Conservation (phyloP, 2,888 invertebrate species). For the Pandemis corylana region DNA sequence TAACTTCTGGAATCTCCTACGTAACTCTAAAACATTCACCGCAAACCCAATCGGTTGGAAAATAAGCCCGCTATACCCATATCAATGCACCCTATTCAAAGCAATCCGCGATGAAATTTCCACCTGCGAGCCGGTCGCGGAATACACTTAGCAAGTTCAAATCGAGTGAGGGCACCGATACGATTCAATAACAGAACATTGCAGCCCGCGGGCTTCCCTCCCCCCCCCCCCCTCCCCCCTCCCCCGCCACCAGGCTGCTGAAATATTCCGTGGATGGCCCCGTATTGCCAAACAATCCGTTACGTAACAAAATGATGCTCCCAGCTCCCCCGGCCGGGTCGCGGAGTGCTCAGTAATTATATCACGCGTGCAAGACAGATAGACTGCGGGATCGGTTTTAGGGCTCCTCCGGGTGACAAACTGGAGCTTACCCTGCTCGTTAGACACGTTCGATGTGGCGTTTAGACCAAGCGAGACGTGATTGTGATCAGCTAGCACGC, state of each 20-base stretch:
- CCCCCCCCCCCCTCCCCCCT: too few relatives aligned
- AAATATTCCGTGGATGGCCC: conserved; percentile 1
- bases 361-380: conserved; percentile 31
- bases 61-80: not conserved
- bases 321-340: not conserved
- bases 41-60: not conserved
- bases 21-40: too few relatives aligned
- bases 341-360: conserved; percentile 31
- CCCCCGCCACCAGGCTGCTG: not conserved
- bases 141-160: not conserved
- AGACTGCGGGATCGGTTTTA: conserved; percentile 29
- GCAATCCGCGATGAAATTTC: not conserved
- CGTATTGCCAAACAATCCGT: conserved; percentile 17
- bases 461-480: not conserved
- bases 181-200: conserved; percentile 9
- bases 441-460: not conserved
- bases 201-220: not conserved
- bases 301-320: conserved; percentile 12
- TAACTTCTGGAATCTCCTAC: too few relatives aligned
- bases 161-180: conserved; percentile 3
- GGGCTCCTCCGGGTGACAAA: conserved; percentile 6
- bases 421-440: not conserved
- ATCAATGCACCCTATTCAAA: not conserved
- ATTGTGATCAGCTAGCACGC: not conserved
- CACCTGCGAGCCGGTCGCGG: not conserved